Evolutionary conservation across 2,888 invertebrate genomes (phyloP), one percentile per base, ranked within the genome.

Genomic region (Campaea margaritaria): DNA sequence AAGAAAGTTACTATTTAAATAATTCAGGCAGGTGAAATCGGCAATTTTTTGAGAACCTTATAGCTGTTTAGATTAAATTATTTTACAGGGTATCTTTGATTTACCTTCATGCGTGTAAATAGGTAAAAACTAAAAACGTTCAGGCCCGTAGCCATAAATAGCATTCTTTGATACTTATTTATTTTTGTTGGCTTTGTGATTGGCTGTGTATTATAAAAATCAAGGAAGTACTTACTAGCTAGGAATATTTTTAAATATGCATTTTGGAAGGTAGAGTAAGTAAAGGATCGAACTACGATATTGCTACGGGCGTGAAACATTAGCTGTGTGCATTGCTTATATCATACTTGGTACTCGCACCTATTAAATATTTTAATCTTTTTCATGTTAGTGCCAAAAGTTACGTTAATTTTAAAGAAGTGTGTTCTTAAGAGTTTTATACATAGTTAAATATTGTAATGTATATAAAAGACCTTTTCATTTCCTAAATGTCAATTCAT

Each of bases 311-410:
- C 36, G 5, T 36, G 36, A 5, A 36, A 34, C 9, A 8, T 34
- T 34, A 34, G n/a, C n/a, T n/a, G n/a, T n/a, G n/a, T n/a, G n/a
- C n/a, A n/a, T n/a, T n/a, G n/a, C n/a, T n/a, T n/a, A n/a, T n/a
- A n/a, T n/a, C n/a, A n/a, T n/a, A n/a, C n/a, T n/a, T n/a, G n/a
- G n/a, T n/a, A n/a, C n/a, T n/a, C n/a, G n/a, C n/a, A n/a, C 34
- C 34, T 34, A 34, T 21, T 2, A 21, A 34, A 34, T 36, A 2
- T n/a, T 36, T 36, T 21, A 12, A 28, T 34, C n/a, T 45, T 50
- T 45, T 34, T 13, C 13, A 51, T 27, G 16, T 51, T 41, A 34
- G 57, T 57, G 57, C 57, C 57, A 57, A 57, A 57, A 51, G 41
- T 50, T 57, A 46, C 11, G 11, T 15, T 34, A 45, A 15, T 15